phyloP scores from a whole-genome alignment of 2,113 vertebrate genomes.

The Lepus americanus region DNA sequence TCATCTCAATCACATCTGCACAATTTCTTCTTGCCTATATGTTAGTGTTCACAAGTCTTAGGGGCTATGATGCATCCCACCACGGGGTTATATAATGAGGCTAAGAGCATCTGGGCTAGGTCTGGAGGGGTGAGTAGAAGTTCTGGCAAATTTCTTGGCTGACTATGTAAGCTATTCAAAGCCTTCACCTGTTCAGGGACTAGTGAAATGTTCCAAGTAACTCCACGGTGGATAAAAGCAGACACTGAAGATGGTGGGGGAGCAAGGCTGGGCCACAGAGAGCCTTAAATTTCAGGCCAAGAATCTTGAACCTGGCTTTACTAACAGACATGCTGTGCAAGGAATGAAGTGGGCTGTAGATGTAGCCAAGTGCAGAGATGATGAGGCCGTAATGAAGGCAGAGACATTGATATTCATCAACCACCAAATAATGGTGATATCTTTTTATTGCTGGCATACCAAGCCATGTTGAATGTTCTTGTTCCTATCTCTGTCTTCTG shows the following conservation, averaged over 20 bases:
- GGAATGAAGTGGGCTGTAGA: neutral
- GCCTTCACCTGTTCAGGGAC: neutral
- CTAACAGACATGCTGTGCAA: neutral
- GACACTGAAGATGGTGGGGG: neutral
- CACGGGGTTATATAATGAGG: neutral
- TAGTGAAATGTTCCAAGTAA: neutral
- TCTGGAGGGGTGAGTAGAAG: neutral
- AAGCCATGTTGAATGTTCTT: neutral
- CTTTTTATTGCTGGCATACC: neutral
- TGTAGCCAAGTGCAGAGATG: neutral
- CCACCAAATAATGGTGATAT: neutral
- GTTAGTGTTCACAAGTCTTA: neutral
- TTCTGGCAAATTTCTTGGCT: neutral
- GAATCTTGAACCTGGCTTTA: constrained; percentile 7
- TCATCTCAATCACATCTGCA: neutral
- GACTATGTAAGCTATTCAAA: neutral
- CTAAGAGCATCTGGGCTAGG: neutral
- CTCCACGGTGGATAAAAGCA: neutral
- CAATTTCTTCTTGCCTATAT: neutral
- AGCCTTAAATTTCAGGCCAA: neutral
- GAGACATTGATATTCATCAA: neutral
- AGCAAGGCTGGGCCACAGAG: neutral
- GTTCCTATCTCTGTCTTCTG: neutral
- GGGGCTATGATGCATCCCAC: neutral
- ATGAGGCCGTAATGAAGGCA: neutral